Conservation (phyloP, 1,140 invertebrate genomes). For the Palaemon carinicauda region DNA sequence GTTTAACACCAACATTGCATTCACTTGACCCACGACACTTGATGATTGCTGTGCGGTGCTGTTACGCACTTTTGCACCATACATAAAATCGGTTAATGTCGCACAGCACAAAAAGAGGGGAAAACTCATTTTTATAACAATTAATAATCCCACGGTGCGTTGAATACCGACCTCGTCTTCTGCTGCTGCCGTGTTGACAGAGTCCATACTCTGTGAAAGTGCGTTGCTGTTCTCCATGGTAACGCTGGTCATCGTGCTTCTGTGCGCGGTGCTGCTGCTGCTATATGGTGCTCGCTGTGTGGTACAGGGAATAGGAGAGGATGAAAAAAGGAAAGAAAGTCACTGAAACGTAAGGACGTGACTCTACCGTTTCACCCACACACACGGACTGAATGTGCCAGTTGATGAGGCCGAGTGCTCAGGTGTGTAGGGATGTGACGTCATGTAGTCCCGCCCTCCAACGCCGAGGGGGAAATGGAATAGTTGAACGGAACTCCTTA, state of each 20-base stretch:
- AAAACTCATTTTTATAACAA: too few species aligned
- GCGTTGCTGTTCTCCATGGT: slow-evolving; percentile 67
- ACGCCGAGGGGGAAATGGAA: slow-evolving; percentile 1
- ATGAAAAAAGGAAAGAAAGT: slow-evolving; percentile 46
- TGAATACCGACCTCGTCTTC: slow-evolving; percentile 80
- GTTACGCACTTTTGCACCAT: too few species aligned
- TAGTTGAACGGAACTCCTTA: background rate
- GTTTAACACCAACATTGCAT: too few species aligned
- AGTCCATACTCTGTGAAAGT: slow-evolving; percentile 88
- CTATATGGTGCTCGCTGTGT: slow-evolving; percentile 39
- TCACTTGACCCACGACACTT: too few species aligned
- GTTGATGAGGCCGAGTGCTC: background rate
- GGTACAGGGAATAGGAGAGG: slow-evolving; percentile 42
- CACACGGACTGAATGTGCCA: slow-evolving; percentile 30
- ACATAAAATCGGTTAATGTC: too few species aligned
- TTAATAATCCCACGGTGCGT: too few species aligned
- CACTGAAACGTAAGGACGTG: slow-evolving; percentile 48
- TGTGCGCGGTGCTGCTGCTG: slow-evolving; percentile 23
- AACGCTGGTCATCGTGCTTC: slow-evolving; percentile 33
- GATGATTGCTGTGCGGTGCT: too few species aligned
- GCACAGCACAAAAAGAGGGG: too few species aligned
- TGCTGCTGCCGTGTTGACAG: slow-evolving; percentile 87
- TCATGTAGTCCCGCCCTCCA: background rate
- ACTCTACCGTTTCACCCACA: slow-evolving; percentile 42
- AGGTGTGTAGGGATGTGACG: slow-evolving; percentile 30